phyloP scores from a whole-genome alignment of 2,113 vertebrate genomes.

The Oncorhynchus gorbuscha region DNA sequence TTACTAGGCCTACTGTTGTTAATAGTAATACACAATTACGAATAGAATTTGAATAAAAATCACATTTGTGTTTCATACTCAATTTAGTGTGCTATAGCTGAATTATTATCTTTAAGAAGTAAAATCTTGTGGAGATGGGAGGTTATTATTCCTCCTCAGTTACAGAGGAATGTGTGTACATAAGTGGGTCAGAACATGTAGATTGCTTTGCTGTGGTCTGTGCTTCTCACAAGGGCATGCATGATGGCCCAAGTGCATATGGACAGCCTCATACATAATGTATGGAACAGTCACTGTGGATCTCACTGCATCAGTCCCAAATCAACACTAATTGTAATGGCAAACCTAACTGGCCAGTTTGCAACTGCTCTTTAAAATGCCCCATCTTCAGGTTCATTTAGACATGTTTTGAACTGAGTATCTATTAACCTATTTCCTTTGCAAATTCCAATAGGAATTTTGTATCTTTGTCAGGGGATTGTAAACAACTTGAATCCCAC shows the following conservation, averaged over 20 bases:
- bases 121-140: background rate
- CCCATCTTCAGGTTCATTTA: too few relatives aligned
- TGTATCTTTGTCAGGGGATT: too few relatives aligned
- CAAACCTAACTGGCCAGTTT: conserved; percentile 74
- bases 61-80: background rate
- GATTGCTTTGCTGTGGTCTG: conserved; percentile 57
- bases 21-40: background rate
- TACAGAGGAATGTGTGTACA: conserved; percentile 26
- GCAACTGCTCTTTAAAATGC: background rate
- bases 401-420: too few relatives aligned
- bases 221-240: conserved; percentile 80
- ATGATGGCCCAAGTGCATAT: conserved; percentile 90
- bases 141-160: background rate
- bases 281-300: conserved; percentile 84
- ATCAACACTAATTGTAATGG: conserved; percentile 90
- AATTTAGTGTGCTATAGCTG: too few relatives aligned
- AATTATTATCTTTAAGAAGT: background rate
- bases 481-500: too few relatives aligned
- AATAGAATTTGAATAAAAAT: background rate
- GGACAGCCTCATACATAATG: conserved; percentile 93
- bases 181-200: conserved; percentile 48
- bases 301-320: conserved; percentile 79
- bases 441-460: too few relatives aligned
- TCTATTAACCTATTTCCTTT: too few relatives aligned
- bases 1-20: background rate